These are phyloP conservation scores for Phaedon cochleariae DNA, from an alignment of 2,888 invertebrate species.

Conservation along the genomic window DNA sequence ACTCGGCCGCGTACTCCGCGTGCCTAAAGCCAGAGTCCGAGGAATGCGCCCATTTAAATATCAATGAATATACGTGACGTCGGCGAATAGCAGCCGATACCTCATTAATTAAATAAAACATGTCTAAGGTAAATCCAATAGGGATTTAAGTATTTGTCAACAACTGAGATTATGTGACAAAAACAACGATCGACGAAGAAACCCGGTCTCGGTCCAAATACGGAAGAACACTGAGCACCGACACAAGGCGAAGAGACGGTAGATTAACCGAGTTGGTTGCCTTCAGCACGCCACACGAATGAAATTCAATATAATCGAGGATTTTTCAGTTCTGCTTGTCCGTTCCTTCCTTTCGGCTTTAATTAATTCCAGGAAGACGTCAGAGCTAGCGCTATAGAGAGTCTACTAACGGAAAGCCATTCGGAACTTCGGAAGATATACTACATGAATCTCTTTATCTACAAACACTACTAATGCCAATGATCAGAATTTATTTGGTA, in stretches of 20 bases:
- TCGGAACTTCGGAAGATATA: no score
- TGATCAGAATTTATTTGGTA: no score
- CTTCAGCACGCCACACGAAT: background rate
- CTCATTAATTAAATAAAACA: slow-evolving; percentile 59
- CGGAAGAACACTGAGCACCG: slow-evolving; percentile 57
- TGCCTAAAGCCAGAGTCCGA: slow-evolving; percentile 34
- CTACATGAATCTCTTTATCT: no score
- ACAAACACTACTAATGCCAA: no score
- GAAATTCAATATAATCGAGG: background rate
- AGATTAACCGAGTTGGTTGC: slow-evolving; percentile 45
- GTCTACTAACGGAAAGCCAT: no score
- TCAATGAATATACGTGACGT: slow-evolving; percentile 53
- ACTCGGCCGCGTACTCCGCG: slow-evolving; percentile 44
- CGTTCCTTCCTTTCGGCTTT: background rate
- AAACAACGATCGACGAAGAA: slow-evolving; percentile 56
- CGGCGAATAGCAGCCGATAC: slow-evolving; percentile 53
- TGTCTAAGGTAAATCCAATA: slow-evolving; percentile 57
- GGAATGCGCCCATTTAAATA: slow-evolving; percentile 52
- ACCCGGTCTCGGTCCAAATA: slow-evolving; percentile 54
- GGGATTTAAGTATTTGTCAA: slow-evolving; percentile 60
- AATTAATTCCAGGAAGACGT: background rate
- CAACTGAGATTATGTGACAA: slow-evolving; percentile 59
- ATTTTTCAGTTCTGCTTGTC: background rate
- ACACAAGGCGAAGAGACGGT: slow-evolving; percentile 39
- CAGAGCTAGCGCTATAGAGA: background rate